A percentile compares a stretch with the other conserved stretches of the same genome.
Evolutionary conservation across 2,888 invertebrate genomes (phyloP).

Genomic region (Latrodectus hesperus): DNA sequence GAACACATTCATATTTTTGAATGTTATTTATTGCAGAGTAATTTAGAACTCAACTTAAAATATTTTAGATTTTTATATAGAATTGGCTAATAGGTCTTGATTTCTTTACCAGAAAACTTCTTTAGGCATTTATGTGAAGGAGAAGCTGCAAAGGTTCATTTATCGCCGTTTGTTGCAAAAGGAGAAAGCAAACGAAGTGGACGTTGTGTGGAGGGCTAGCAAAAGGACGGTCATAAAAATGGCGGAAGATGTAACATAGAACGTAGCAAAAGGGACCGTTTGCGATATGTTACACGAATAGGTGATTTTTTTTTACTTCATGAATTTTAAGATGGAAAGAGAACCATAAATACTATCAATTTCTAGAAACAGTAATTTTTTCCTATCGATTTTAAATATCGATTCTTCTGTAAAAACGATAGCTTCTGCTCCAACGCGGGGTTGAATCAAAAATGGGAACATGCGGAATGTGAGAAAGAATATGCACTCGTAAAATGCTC

Average conservation of each 20-base stretch:
- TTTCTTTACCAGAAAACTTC: no score
- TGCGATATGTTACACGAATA: slow-evolving; percentile 59
- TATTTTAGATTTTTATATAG: no score
- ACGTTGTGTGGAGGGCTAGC: slow-evolving; percentile 40
- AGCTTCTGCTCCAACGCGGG: slow-evolving; percentile 57
- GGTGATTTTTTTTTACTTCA: slow-evolving; percentile 26
- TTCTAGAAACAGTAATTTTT: slow-evolving; percentile 46
- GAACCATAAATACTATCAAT: slow-evolving; percentile 43
- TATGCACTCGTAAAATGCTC: slow-evolving; percentile 45
- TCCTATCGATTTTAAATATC: slow-evolving; percentile 25
- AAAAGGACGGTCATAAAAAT: slow-evolving; percentile 48
- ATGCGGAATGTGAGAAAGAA: slow-evolving; percentile 10
- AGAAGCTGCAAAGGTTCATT: no score
- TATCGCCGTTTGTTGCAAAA: no score
- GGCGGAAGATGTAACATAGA: slow-evolving; percentile 39
- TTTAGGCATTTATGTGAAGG: no score
- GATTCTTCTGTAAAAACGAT: slow-evolving; percentile 31
- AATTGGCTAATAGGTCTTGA: no score
- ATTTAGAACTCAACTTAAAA: no score
- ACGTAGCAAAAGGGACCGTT: slow-evolving; percentile 55
- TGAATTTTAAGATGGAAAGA: slow-evolving; percentile 49
- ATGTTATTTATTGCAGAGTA: no score
- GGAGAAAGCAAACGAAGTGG: slow-evolving; percentile 20
- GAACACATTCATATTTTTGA: no score
- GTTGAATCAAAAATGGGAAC: slow-evolving; percentile 26